Conservation (phyloP, 2,888 invertebrate species). For the Linyphia triangularis region DNA sequence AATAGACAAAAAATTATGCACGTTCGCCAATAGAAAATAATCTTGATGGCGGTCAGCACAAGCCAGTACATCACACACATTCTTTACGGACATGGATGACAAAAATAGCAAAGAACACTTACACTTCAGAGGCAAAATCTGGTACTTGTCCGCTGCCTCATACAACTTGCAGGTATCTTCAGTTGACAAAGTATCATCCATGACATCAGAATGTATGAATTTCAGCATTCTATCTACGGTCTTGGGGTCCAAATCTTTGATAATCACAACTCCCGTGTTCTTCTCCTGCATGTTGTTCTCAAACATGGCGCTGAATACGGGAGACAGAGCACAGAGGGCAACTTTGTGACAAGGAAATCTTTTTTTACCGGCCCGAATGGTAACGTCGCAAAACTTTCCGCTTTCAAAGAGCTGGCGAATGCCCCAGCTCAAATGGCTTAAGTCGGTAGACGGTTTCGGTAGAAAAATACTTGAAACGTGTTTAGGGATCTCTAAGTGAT, state of each 20-base stretch:
- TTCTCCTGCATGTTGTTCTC: slow-evolving; percentile 1
- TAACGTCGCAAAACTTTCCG: background rate
- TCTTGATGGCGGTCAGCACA: background rate
- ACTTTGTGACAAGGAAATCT: background rate
- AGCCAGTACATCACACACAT: background rate
- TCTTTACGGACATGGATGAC: background rate
- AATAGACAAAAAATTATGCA: background rate
- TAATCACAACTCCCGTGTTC: background rate
- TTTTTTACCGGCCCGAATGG: background rate
- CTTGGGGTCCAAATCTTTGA: background rate
- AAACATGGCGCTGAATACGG: slow-evolving; percentile 17
- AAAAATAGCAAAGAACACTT: background rate
- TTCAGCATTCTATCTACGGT: background rate
- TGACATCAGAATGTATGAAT: background rate
- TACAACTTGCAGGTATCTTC: background rate
- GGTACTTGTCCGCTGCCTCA: background rate
- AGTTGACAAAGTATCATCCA: background rate
- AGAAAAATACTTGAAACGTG: background rate
- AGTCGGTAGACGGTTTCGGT: background rate
- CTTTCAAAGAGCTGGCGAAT: background rate
- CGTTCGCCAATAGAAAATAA: background rate
- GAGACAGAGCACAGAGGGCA: background rate
- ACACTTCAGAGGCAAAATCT: background rate
- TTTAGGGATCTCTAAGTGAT: background rate
- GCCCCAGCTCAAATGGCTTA: background rate